Base-by-base conservation (phyloP, 1,140 invertebrate genomes). In the Leptinotarsa lineolata region DNA sequence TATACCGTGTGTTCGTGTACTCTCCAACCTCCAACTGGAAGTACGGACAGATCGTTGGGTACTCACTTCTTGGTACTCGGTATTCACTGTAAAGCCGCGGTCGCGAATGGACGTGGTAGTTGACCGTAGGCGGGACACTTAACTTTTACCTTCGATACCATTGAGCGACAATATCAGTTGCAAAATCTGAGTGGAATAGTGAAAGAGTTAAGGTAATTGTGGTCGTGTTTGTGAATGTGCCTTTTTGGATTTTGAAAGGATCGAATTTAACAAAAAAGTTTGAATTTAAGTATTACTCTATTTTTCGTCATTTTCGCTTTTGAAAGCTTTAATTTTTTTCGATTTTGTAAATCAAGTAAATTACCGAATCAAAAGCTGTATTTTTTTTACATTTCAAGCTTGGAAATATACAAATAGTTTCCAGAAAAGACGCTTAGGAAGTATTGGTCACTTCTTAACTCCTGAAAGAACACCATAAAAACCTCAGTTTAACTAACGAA, bases 101-200 rank as follows among this genome's bases (percentile, higher is more conserved):
- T 71, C 61, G 73, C 68, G 68, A 74, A 71, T 61, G 64, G 73
- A 71, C 69, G 73, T 74, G 73, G 44, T 63, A 24, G 63, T 65
- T 68, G 70, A 63, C 70, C 70, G 70, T 72, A 60, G 58, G 60
- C 70, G 66, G 45, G 48, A 44, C 44, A 54, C 44, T 68, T 24
- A 59, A 74, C 73, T 72, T 70, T 74, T 74, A 74, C 68, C 68
- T 74, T 74, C 73, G 63, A 30, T 24, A 16, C 24, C 22, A 65
- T 22, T 65, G 22, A 65, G 24, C 18, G 21, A n/a, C 63, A 65
- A 21, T 65, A 65, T 65, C 63, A 65, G 24, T 39, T 65, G 15
- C 15, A 65, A 65, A 65, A 39, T 30, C 21, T 39, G 63, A 65
- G 22, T 30, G 63, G 24, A 65, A 65, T 65, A 65, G 63, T 65